phyloP scores from a whole-genome alignment of 2,797 vertebrate species.

The Phrynocephalus vlangalii region DNA sequence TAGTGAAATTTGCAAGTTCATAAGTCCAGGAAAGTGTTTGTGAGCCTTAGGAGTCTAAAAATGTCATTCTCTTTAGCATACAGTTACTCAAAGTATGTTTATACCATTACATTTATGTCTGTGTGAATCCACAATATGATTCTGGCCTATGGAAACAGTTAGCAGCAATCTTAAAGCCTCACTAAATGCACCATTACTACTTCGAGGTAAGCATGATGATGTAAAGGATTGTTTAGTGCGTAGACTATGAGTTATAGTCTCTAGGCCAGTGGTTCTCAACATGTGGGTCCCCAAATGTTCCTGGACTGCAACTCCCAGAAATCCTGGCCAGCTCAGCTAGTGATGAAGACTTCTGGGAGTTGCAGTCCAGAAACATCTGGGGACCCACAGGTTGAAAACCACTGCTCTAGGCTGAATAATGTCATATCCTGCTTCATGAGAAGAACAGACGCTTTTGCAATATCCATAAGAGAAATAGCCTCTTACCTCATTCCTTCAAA shows the following conservation, averaged over 20 bases:
- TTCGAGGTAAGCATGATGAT: not conserved
- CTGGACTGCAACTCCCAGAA: too few relatives aligned
- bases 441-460: not conserved
- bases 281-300: too few relatives aligned
- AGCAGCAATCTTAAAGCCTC: not conserved
- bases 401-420: not conserved
- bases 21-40: not conserved
- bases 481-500: conserved; percentile 3
- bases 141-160: not conserved
- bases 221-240: too few relatives aligned
- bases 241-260: too few relatives aligned
- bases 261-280: too few relatives aligned
- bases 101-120: too few relatives aligned
- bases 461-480: not conserved
- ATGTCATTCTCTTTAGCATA: not conserved
- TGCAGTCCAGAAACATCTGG: too few relatives aligned
- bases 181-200: not conserved
- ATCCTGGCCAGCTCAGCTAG: too few relatives aligned
- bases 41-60: not conserved
- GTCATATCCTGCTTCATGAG: not conserved
- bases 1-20: not conserved
- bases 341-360: too few relatives aligned
- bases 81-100: not conserved
- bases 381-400: too few relatives aligned
- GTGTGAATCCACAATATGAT: too few relatives aligned